Percentiles rank a stretch among this genome's conserved stretches.
These are phyloP conservation scores for Pachymerium ferrugineum DNA, from an alignment of 2,888 invertebrate species.

Conservation along the genomic window DNA sequence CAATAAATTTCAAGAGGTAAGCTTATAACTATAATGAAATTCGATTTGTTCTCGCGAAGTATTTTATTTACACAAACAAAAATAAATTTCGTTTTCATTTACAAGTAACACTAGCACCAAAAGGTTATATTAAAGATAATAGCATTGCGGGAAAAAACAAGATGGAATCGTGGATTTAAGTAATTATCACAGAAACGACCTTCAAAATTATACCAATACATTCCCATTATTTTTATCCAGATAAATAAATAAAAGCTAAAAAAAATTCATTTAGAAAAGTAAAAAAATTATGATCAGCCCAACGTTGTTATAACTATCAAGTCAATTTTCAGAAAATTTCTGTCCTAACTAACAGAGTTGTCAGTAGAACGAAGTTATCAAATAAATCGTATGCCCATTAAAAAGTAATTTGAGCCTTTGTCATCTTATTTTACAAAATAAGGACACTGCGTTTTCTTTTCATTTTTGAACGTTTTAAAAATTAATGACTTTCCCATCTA, in stretches of 20 bases:
- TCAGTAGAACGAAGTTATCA: not conserved
- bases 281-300: not conserved
- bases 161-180: not conserved
- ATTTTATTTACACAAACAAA: slow-evolving; percentile 1
- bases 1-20: not conserved
- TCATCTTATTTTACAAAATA: not conserved
- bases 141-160: not conserved
- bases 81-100: not conserved
- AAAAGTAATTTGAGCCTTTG: too few species aligned
- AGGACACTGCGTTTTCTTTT: not conserved
- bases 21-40: not conserved
- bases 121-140: not conserved
- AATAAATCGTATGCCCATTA: too few species aligned
- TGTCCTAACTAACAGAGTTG: too few species aligned
- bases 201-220: too few species aligned
- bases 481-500: slow-evolving; percentile 2
- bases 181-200: slow-evolving; percentile 8
- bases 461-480: not conserved
- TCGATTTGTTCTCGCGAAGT: not conserved
- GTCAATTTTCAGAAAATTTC: not conserved
- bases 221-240: too few species aligned
- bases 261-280: not conserved
- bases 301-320: too few species aligned
- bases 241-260: slow-evolving; percentile 3
- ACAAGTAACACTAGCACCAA: not conserved